Base-by-base conservation (phyloP, 1,140 invertebrate species). In the Daktulosphaira vitifoliae region DNA sequence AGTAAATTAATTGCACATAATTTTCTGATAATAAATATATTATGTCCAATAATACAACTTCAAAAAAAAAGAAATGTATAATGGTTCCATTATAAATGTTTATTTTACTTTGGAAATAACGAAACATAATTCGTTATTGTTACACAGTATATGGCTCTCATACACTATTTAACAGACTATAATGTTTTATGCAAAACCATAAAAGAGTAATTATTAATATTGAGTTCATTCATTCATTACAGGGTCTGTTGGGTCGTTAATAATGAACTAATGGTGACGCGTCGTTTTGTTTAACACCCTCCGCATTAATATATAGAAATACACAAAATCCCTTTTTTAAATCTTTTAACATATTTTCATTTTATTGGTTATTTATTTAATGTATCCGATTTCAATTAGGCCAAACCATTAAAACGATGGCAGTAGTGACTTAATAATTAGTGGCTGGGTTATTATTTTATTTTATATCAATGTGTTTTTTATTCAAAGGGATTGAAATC, bases 201-300 rank as follows among this genome's bases (percentile, higher is more conserved):
- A 33, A 6, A 6, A 33, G 5, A 6, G 11, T 33, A 33, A 33
- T 11, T 33, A 5, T 11, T n/a, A 33, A 33, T 33, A 33, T 33
- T 33, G n/a, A n/a, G n/a, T 11, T 33, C 29, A 33, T 33, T 33
- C 29, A 33, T 33, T 33, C 5, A 33, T 33, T 33, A n/a, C 11
- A 33, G 11, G 29, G 29, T 11, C 29, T 11, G 29, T 11, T 11
- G 29, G 29, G 11, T n/a, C 56, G 56, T 62, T 62, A 62, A 62
- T 62, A 62, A 62, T 39, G 42, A 62, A 62, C 46, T 62, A 62
- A 62, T 46, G 56, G 56, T 46, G 56, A 48, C 56, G 54, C 54
- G 54, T 59, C 54, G 56, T 46, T 62, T 62, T 62, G 56, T 62
- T 62, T 62, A 62, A 62, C 42, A 62, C 56, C 56, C 56, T 39